Conservation (phyloP, 2,888 invertebrate genomes). For the Leptothorax acervorum region DNA sequence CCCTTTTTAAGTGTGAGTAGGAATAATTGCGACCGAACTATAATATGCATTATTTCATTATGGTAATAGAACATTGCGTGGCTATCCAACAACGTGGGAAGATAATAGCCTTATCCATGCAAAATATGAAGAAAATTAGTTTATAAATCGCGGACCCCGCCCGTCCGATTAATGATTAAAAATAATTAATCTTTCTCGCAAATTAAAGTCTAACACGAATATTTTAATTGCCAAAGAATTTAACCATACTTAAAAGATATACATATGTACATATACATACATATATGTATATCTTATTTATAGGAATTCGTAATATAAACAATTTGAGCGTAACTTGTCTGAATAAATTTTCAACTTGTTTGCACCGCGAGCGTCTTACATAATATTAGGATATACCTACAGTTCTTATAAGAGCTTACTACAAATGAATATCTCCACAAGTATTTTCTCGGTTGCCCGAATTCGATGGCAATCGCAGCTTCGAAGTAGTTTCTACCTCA, state of each 20-base stretch:
- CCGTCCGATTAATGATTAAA: not conserved
- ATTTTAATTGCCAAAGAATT: not conserved
- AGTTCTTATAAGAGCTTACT: not conserved
- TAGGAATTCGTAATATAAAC: not conserved
- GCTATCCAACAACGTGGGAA: not conserved
- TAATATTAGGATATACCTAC: not conserved
- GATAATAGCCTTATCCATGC: not conserved
- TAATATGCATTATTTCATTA: slow-evolving; percentile 11
- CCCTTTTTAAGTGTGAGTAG: not conserved
- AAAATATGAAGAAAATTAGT: not conserved
- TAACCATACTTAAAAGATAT: not conserved
- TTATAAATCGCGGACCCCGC: not conserved
- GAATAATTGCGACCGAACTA: not conserved
- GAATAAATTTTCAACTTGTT: not conserved
- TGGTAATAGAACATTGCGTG: slow-evolving; percentile 15
- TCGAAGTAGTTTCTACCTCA: not conserved
- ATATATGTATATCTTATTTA: not conserved
- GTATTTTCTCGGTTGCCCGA: not conserved
- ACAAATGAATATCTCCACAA: slow-evolving; percentile 16
- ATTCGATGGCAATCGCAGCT: slow-evolving; percentile 24
- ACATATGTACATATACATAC: not conserved
- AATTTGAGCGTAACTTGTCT: not conserved
- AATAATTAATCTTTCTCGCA: slow-evolving; percentile 13
- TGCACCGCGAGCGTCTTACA: not conserved
- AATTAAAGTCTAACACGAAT: not conserved